Base-by-base conservation (phyloP, 2,888 invertebrate genomes). In the Diarsia rubi region DNA sequence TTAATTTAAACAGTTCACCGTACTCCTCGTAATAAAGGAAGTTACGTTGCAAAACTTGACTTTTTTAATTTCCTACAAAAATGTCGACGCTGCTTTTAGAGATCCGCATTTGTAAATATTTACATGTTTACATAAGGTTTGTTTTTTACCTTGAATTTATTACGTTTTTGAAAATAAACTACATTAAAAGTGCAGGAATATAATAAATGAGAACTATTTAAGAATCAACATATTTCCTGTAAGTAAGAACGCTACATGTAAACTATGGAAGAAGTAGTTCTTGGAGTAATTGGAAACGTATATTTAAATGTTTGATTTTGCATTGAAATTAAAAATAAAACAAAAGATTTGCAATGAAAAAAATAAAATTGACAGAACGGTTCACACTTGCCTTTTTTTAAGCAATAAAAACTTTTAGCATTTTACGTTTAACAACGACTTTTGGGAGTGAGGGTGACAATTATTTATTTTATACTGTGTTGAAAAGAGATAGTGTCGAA, bases 1-100 rank as follows among this genome's bases (percentile, higher is more conserved):
- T 92, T 93, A 93, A 94, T 93, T 93, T 91, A 92, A 93, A 92
- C 92, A 93, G 92, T 93, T 92, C 92, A 87, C 88, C 78, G 78
- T 75, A 86, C 86, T 90, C 88, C 88, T 86, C 88, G 89, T 90
- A 89, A 91, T 91, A 91, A 91, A 90, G 89, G 88, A 90, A 91
- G 85, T 84, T 84, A 76, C 68, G 67, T 69, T 77, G 82, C 81
- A 81, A 85, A 90, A 89, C 87, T 88, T 83, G 86, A 88, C 79
- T 82, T 86, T 89, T 88, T 90, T 89, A 78, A 86, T 87, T 81
- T 79, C 82, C 85, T 84, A 78, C 73, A 79, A 84, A 88, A 88
- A 85, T 65, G 78, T 84, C 69, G 81, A 67, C 69, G 67, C 42
- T 63, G 65, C 73, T 78, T 78, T 73, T 54, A 73, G 60, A 75